A percentile compares a stretch with the other conserved stretches of the same genome.
Evolutionary conservation across 2,888 invertebrate species (phyloP).

Genomic region (Epinotia ramella): DNA sequence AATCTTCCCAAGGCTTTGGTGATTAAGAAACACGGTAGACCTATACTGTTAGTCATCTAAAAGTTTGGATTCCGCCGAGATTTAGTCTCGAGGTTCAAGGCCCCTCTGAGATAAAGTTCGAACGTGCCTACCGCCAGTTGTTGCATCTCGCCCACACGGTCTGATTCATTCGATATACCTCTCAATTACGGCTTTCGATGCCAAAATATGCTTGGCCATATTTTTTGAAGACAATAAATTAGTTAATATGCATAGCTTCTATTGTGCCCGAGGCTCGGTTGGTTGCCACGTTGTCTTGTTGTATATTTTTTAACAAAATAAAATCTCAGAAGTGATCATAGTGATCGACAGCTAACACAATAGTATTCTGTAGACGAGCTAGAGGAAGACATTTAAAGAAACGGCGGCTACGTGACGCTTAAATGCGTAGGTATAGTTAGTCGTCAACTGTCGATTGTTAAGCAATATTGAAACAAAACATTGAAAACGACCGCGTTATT

Average conservation of each 20-base stretch:
- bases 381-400: constrained; percentile 19
- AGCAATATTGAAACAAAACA: constrained; percentile 57
- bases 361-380: constrained; percentile 12
- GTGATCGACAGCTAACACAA: constrained; percentile 25
- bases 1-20: background rate
- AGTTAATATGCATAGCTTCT: constrained; percentile 28
- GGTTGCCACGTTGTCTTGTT: constrained; percentile 15
- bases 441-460: constrained; percentile 56
- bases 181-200: constrained; percentile 65
- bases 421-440: constrained; percentile 37
- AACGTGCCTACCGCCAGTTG: constrained; percentile 65
- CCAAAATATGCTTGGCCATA: constrained; percentile 59
- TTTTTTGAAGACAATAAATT: constrained; percentile 35
- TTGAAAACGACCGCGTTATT: constrained; percentile 68
- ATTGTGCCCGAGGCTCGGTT: constrained; percentile 15
- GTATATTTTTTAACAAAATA: constrained; percentile 22
- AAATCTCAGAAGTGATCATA: constrained; percentile 12
- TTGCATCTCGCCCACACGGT: constrained; percentile 75
- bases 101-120: constrained; percentile 45
- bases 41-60: constrained; percentile 56
- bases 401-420: constrained; percentile 17
- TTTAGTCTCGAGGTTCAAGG: constrained; percentile 63
- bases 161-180: constrained; percentile 72
- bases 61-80: constrained; percentile 46
- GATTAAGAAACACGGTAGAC: constrained; percentile 47